Evolutionary conservation across 2,888 invertebrate genomes (phyloP), one percentile per base, ranked within the genome.

Genomic region (Ophion slaviceki): DNA sequence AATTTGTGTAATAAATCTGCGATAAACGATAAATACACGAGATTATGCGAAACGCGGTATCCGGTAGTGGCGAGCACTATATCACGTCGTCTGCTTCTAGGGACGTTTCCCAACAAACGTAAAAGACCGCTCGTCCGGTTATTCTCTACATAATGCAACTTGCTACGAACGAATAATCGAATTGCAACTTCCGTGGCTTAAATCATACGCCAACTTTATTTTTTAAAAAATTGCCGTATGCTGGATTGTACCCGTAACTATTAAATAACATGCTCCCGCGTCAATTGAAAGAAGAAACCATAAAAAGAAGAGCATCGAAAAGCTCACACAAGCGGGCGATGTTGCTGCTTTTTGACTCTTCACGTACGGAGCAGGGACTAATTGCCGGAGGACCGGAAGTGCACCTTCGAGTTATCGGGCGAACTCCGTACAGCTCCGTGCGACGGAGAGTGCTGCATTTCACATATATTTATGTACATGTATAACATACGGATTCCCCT

Each of bases 241-340:
- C 28, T 59, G 36, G 77, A 77, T 67, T 67, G 59, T 40, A 77
- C 57, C 67, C 77, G 67, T 14, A 57, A 24, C 45, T 47, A 14
- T 45, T 24, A 11, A 68, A 62, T 47, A 28, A 76, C 8, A 61
- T 70, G 62, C 32, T 59, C 14, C 40, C 32, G 28, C 32, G 45
- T 40, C 2, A 20, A 40, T 10, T 17, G 66, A 53, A 68, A 20
- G 47, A 24, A 47, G 64, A 62, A 62, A 20, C 62, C 32, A 45
- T 10, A 72, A 61, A 36, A 8, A 45, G 10, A 66, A 4, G 28
- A 10, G 59, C 36, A 14, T 57, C 57, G 68, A 76, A 59, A 66
- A 72, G 47, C 14, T 10, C 14, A 72, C 64, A 40, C 7, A 11
- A n/a, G 7, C 6, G 17, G 10, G 20, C n/a, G 20, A 2, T 61